phyloP scores from a whole-genome alignment of 2,888 invertebrate species.

The Andrena haemorrhoa region DNA sequence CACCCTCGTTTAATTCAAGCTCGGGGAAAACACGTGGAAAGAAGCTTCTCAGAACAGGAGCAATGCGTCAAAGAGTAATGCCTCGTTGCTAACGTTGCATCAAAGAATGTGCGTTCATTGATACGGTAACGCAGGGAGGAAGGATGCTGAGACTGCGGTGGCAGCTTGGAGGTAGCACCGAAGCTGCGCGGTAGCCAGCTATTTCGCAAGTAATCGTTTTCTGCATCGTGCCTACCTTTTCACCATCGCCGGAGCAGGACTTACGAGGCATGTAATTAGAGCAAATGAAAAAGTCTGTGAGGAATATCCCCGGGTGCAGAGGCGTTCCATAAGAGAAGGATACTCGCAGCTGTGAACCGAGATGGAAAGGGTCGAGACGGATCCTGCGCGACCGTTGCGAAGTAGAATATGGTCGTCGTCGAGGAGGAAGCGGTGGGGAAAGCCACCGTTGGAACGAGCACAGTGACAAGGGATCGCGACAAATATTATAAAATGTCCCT shows the following conservation, averaged over 20 bases:
- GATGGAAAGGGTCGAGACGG: conserved; percentile 45
- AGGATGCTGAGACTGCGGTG: not conserved
- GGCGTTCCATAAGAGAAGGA: conserved; percentile 37
- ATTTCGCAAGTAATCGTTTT: too few relatives aligned
- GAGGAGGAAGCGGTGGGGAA: conserved; percentile 13
- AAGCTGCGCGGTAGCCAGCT: too few relatives aligned
- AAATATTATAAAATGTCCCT: conserved; percentile 54
- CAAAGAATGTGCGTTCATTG: not conserved
- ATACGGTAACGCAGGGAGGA: not conserved
- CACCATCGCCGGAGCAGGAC: conserved; percentile 15
- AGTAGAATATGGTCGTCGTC: conserved; percentile 59
- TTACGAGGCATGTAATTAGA: conserved; percentile 66
- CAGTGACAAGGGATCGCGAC: conserved; percentile 28
- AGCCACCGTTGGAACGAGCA: conserved; percentile 31
- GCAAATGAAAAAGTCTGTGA: conserved; percentile 65
- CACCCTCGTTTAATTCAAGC: not conserved
- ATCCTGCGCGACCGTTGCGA: conserved; percentile 45
- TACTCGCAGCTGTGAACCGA: conserved; percentile 40
- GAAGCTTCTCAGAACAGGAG: conserved; percentile 6
- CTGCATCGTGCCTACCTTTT: too few relatives aligned
- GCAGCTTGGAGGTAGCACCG: not conserved
- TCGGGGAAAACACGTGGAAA: not conserved
- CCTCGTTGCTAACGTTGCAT: not conserved
- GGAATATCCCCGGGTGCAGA: conserved; percentile 37
- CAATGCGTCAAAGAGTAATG: not conserved